These are phyloP conservation scores for Seriola dumerili DNA, from an alignment of 2,113 vertebrate species.

Conservation along the genomic window DNA sequence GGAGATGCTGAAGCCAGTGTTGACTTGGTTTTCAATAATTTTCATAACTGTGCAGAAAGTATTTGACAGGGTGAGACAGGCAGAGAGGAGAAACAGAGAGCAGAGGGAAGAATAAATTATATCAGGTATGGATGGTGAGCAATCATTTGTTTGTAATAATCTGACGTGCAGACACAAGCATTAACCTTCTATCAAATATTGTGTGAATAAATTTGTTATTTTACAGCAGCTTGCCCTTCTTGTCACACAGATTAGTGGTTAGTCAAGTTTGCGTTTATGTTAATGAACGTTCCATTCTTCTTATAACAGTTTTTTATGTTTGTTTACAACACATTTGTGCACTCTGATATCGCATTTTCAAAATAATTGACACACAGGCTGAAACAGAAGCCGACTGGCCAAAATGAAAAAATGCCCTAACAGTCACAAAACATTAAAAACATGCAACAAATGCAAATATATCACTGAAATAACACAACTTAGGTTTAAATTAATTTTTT, in stretches of 20 bases:
- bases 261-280: background rate
- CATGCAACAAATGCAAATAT: too few species aligned
- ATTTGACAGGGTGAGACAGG: constrained; percentile 25
- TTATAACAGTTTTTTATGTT: too few species aligned
- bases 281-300: background rate
- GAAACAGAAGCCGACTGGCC: too few species aligned
- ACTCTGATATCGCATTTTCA: too few species aligned
- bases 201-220: background rate
- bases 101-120: background rate
- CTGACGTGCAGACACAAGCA: background rate
- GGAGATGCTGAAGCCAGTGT: constrained; percentile 13
- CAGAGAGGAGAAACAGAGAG: constrained; percentile 2
- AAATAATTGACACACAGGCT: too few species aligned
- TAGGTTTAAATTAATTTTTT: too few species aligned
- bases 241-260: background rate
- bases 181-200: constrained; percentile 2
- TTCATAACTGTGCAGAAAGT: constrained; percentile 22
- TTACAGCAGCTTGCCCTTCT: background rate
- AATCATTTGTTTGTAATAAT: constrained; percentile 3
- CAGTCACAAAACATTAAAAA: too few species aligned
- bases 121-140: background rate
- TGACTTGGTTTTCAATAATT: constrained; percentile 45
- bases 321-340: too few species aligned
- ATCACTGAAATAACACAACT: too few species aligned
- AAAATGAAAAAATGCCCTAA: too few species aligned